Evolutionary conservation across 1,140 invertebrate genomes (phyloP).

Genomic region (Ectropis grisescens): DNA sequence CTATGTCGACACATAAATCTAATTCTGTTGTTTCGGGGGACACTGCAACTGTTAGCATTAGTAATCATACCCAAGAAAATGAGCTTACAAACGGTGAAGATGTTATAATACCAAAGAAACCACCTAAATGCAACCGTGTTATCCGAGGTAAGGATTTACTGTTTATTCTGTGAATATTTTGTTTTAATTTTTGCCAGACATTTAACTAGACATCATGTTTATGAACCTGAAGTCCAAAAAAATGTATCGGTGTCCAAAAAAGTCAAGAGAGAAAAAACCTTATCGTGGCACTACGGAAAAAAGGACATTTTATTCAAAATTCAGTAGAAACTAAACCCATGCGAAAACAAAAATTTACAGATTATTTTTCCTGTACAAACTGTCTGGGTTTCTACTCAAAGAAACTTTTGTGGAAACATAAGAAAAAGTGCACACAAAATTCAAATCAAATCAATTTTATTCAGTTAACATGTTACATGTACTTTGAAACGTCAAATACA

Average conservation of each 20-base stretch:
- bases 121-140: too few species aligned
- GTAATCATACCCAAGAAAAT: too few species aligned
- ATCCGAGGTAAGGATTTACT: slow-evolving; percentile 10
- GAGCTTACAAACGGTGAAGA: too few species aligned
- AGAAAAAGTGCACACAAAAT: slow-evolving; percentile 6
- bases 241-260: slow-evolving; percentile 7
- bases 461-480: too few species aligned
- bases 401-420: slow-evolving; percentile 9
- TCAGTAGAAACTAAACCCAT: slow-evolving; percentile 12
- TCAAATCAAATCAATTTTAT: too few species aligned
- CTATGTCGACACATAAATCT: too few species aligned
- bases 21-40: too few species aligned
- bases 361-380: slow-evolving; percentile 14
- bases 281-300: slow-evolving; percentile 15
- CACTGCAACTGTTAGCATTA: too few species aligned
- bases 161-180: slow-evolving; percentile 7
- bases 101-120: too few species aligned
- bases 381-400: too few species aligned
- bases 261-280: slow-evolving; percentile 11
- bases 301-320: slow-evolving; percentile 14
- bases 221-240: slow-evolving; percentile 9
- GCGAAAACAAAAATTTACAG: slow-evolving; percentile 13
- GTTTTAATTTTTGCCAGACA: slow-evolving; percentile 12
- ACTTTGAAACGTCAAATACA: too few species aligned
- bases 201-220: slow-evolving; percentile 7